Evolutionary conservation across 2,888 invertebrate species (phyloP), one percentile per base, ranked within the genome.

Genomic region (Drosophila parthenogenetica): DNA sequence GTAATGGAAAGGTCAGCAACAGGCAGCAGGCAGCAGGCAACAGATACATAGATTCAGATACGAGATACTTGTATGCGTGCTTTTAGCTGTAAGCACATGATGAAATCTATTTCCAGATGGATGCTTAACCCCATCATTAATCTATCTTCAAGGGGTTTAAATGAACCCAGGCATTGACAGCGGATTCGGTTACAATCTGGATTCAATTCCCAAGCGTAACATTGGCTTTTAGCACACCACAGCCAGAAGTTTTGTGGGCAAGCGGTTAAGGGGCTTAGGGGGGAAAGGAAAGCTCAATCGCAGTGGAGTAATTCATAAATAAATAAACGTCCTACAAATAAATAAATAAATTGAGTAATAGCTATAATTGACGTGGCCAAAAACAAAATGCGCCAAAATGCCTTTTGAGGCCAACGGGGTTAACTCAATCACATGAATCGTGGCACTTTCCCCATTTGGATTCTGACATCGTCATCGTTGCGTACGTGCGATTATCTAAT

Each of bases 281-380:
- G 11, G 49, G 1, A 3, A 5, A 10, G 14, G 37, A 46, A 49
- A 59, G 68, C 59, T 67, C 78, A 68, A 65, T 32, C 58, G 59
- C 62, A 63, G 25, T 40, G 46, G 35, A 57, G 48, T 25, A 42
- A 53, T 60, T 49, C 68, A 81, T 87, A 72, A 87, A 83, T 87
- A 78, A 81, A 68, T 69, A 59, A 84, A 69, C 54, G 49, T 53
- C 54, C 51, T 37, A 49, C 63, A 74, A 77, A 70, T 77, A 86
- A 87, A 81, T 87, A 85, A 82, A 77, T 77, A 82, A 82, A 87
- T 85, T 87, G 77, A 77, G 74, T 85, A 84, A 85, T 85, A 69
- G 73, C 85, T 57, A 75, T 87, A 85, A 85, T 85, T 85, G 87
- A 85, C 82, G 62, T 67, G 79, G 66, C 80, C 48, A 55, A 58